These are phyloP conservation scores for Ctenodactylus gundi DNA, from an alignment of 2,113 vertebrate genomes.

Conservation along the genomic window DNA sequence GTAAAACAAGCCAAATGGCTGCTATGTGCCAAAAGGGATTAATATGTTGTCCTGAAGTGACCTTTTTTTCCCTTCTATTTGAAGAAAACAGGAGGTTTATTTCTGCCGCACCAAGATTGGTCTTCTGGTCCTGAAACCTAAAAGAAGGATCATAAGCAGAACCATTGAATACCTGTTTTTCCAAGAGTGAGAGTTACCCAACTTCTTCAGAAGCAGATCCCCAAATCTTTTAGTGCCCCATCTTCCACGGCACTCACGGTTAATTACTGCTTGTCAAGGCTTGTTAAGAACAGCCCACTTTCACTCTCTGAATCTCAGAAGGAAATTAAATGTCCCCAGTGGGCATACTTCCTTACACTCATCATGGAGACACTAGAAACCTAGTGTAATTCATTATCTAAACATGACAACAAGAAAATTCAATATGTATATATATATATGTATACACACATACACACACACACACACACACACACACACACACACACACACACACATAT, in stretches of 20 bases:
- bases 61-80: neutral
- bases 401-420: constrained; percentile 17
- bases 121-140: neutral
- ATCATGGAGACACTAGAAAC: neutral
- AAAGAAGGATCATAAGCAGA: neutral
- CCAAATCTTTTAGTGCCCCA: neutral
- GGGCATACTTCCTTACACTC: neutral
- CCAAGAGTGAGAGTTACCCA: neutral
- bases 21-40: constrained; percentile 8
- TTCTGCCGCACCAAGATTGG: neutral
- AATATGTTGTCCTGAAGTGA: neutral
- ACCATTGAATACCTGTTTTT: neutral
- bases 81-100: constrained; percentile 33
- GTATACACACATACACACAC: too few relatives aligned
- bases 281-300: neutral
- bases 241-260: neutral
- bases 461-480: too few relatives aligned
- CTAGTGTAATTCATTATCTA: constrained; percentile 24
- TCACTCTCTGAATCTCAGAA: constrained; percentile 11
- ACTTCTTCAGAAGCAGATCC: neutral
- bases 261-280: constrained; percentile 2
- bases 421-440: neutral
- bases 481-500: too few relatives aligned
- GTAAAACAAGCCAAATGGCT: constrained; percentile 24
- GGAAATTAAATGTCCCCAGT: neutral